Evolutionary conservation across 2,888 invertebrate genomes (phyloP), one percentile per base, ranked within the genome.

Genomic region (Ophion ventricosus): DNA sequence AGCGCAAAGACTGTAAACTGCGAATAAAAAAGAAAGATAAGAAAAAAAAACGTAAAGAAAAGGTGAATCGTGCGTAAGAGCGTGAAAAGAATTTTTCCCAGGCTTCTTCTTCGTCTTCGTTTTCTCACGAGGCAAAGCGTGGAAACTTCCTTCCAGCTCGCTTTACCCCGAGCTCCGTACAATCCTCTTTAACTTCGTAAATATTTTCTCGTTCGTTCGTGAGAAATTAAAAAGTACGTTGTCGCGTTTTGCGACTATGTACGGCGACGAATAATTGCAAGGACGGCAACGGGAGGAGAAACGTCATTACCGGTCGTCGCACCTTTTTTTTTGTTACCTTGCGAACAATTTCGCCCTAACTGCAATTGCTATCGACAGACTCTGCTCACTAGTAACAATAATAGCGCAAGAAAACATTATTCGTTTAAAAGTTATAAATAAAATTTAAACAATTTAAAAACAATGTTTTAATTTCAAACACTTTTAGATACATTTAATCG

Each of bases 31-130:
- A 67, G 57, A 11, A 40, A 67, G 29, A 70, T 43, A 66, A 64
- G 54, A 29, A 49, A 70, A 43, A 63, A 67, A 57, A 61, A 64
- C 57, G 35, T 35, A 63, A 43, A 56, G 59, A 11, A 73, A 73
- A 67, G 78, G 81, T 75, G 85, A 79, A 81, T 78, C 81, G 77
- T 83, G 81, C 85, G 83, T 85, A 80, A 83, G 83, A 20, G 72
- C 40, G 77, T 69, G 75, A 84, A 79, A 64, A 66, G 67, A 80
- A 77, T 70, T 54, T 72, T 73, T 59, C 23, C 43, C 63, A 61
- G 73, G 40, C 76, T 2, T 43, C n/a, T 23, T 8, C 43, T 17
- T 3, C 61, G n/a, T 20, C 76, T 79, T 61, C 14, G 75, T 78
- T 61, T 29, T 69, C 66, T 59, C 49, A 54, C 57, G 17, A 29